Conservation (phyloP, 2,113 vertebrate species). For the Hypanus sabinus region DNA sequence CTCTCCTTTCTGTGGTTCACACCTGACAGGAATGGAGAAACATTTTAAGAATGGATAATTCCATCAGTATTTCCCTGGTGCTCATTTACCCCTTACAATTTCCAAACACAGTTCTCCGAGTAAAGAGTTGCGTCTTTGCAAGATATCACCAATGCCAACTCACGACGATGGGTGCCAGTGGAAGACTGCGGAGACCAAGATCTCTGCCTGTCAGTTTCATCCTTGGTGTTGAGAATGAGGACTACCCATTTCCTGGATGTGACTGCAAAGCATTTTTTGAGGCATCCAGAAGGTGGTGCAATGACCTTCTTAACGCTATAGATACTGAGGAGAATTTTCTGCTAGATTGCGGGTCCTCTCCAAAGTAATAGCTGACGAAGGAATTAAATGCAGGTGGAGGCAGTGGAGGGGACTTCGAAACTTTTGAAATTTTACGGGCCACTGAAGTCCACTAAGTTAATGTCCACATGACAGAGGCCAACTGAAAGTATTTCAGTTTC, state of each 20-base stretch:
- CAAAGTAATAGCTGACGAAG: neutral
- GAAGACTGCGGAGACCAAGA: neutral
- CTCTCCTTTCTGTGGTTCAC: neutral
- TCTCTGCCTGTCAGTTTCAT: neutral
- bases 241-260: too few species aligned
- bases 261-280: neutral
- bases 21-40: neutral
- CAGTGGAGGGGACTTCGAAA: neutral
- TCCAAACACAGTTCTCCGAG: neutral
- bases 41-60: neutral
- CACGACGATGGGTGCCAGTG: neutral
- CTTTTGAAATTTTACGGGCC: neutral
- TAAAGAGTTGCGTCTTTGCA: too few species aligned
- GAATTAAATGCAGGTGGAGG: neutral
- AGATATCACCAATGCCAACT: neutral
- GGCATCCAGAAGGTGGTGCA: neutral
- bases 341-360: neutral
- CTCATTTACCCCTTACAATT: neutral
- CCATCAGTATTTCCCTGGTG: neutral
- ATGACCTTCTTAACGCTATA: neutral
- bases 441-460: neutral
- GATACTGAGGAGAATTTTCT: neutral
- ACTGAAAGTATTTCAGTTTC: neutral
- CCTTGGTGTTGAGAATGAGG: too few species aligned
- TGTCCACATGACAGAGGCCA: neutral